Evolutionary conservation across 2,113 vertebrate species (phyloP).

Genomic region (Coptodon rendalli): DNA sequence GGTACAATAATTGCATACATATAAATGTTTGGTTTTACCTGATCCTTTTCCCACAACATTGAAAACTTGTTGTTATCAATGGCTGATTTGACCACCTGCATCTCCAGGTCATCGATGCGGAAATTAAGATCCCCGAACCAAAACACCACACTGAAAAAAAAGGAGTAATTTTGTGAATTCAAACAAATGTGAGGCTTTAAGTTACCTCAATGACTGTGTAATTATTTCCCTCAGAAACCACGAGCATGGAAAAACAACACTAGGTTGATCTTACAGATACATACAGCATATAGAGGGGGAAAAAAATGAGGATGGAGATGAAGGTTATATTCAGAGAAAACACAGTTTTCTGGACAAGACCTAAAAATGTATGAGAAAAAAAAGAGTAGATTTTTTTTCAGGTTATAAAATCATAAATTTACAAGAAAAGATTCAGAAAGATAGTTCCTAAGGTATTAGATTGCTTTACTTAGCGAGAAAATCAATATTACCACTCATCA

Average conservation of each 20-base stretch:
- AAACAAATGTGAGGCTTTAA: background rate
- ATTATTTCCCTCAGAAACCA: background rate
- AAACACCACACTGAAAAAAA: slow-evolving; percentile 83
- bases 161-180: background rate
- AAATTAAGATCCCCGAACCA: slow-evolving; percentile 99
- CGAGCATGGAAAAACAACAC: background rate
- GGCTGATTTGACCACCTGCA: slow-evolving; percentile 89
- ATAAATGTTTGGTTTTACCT: slow-evolving; percentile 71
- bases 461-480: background rate
- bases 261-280: background rate
- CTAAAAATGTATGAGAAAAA: background rate
- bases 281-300: fast-evolving
- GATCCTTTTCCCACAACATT: slow-evolving; percentile 92
- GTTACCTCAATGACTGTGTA: background rate
- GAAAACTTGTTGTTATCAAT: slow-evolving; percentile 85
- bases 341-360: background rate
- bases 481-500: background rate
- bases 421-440: background rate
- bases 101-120: slow-evolving; percentile 90
- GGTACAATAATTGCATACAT: background rate
- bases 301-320: background rate
- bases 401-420: background rate
- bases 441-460: background rate
- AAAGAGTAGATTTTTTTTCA: background rate
- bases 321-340: background rate